Evolutionary conservation across 2,113 vertebrate genomes (phyloP).

Genomic region (Alces alces): DNA sequence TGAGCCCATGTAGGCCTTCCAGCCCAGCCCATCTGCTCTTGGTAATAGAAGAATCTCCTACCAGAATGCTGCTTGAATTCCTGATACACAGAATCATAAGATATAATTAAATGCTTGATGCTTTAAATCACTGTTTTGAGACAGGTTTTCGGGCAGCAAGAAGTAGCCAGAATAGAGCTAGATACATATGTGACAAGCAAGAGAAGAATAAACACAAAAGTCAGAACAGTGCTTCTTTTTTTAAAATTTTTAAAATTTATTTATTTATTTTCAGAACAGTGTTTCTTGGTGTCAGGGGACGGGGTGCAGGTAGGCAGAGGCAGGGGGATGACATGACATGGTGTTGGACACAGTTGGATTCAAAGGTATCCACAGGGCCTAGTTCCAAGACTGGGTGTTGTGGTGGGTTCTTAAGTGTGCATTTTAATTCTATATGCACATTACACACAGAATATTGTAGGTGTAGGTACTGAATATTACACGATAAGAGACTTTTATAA

Average conservation of each 20-base stretch:
- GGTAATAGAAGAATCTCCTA: neutral
- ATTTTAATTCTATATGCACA: neutral
- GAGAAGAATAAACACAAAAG: neutral
- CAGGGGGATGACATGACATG: neutral
- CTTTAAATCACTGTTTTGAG: neutral
- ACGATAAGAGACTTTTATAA: neutral
- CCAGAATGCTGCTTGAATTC: neutral
- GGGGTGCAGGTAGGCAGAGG: neutral
- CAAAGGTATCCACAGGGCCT: neutral
- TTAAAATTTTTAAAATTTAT: too few relatives aligned
- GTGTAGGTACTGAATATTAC: neutral
- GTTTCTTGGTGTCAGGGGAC: neutral
- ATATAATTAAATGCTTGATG: neutral
- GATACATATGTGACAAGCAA: neutral
- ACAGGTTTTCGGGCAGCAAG: neutral
- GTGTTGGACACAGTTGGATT: neutral
- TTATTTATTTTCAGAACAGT: neutral
- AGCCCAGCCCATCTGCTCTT: neutral
- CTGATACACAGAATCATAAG: neutral
- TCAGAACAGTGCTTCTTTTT: neutral
- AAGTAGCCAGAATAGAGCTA: neutral
- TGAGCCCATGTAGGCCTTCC: neutral
- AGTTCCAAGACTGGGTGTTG: neutral
- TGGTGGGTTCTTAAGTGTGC: neutral
- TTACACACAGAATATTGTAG: neutral